Percentiles rank a stretch among this genome's conserved stretches.
These are phyloP conservation scores for Scaptomyza graminum DNA, from an alignment of 1,140 invertebrate genomes.

Conservation along the genomic window DNA sequence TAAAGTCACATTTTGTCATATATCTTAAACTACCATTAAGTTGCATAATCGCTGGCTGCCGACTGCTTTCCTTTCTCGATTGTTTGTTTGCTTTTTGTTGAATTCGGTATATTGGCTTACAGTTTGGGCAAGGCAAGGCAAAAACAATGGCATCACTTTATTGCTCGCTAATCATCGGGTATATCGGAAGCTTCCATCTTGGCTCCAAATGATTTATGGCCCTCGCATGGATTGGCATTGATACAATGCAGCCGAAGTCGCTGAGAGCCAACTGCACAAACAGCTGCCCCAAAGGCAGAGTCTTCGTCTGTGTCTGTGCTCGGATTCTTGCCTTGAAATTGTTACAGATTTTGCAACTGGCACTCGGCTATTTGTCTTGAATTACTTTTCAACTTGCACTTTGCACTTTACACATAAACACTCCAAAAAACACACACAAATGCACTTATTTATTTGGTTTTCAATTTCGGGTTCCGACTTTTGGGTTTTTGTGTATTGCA, in stretches of 20 bases:
- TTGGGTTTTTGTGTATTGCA: conserved; percentile 46
- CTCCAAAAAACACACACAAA: conserved; percentile 11
- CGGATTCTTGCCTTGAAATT: conserved; percentile 20
- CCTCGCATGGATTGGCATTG: conserved; percentile 50
- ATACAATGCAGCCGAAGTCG: conserved; percentile 36
- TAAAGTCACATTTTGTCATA: conserved; percentile 30
- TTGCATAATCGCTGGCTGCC: conserved; percentile 28
- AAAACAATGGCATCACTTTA: conserved; percentile 41
- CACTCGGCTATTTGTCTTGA: conserved; percentile 50
- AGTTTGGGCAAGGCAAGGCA: not conserved
- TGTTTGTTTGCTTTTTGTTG: conserved; percentile 12
- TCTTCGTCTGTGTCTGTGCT: conserved; percentile 9
- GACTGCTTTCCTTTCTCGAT: not conserved
- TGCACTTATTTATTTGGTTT: conserved; percentile 57
- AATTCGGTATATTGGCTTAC: conserved; percentile 1
- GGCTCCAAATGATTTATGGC: conserved; percentile 52
- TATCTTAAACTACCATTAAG: conserved; percentile 36
- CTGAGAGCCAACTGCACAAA: not conserved
- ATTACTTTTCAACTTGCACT: conserved; percentile 50
- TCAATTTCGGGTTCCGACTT: conserved; percentile 53
- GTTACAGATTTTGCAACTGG: conserved; percentile 46
- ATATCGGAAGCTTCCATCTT: conserved; percentile 48
- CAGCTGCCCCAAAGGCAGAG: not conserved
- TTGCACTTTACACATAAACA: conserved; percentile 16
- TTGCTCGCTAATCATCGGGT: conserved; percentile 50